Evolutionary conservation across 2,888 invertebrate species (phyloP), one percentile per base, ranked within the genome.

Genomic region (Hydriomena furcata): DNA sequence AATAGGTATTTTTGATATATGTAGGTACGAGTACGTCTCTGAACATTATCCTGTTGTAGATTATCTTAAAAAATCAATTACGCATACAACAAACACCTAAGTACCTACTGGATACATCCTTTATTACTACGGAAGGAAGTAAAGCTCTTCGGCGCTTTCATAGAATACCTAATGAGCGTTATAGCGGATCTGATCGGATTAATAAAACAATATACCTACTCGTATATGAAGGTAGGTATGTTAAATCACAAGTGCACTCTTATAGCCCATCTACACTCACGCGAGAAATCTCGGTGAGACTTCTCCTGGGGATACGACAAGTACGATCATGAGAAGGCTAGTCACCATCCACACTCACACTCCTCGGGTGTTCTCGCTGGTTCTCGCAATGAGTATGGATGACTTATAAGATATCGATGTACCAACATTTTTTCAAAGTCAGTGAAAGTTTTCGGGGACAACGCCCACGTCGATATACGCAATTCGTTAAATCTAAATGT

Each of bases 401-500:
- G n/a, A n/a, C n/a, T n/a, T n/a, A n/a, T n/a, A n/a, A 17, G 17
- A 3, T 17, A 17, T 17, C 17, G 17, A 12, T 12, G 20, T 27
- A 40, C 10, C 7, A 53, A 52, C 34, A 44, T 31, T 31, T 42
- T 37, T 36, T 46, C 42, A 47, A 46, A 60, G 52, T 42, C 48
- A 63, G 77, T 68, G 78, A 79, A 79, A 79, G 78, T 67, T 41
- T 45, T 58, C 43, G 47, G 34, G 41, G 48, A 51, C 36, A 34
- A 44, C 69, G 61, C 73, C 75, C 65, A 76, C 75, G 61, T 52
- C 52, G 54, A 45, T 65, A 61, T 66, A 51, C 42, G 61, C 61
- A 61, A 57, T 64, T 67, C 50, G 53, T 59, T 61, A 66, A 67
- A 73, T 74, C 68, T 68, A 60, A 67, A 73, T 70, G 70, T 76